Percentiles rank a stretch among this genome's conserved stretches.
phyloP scores from a whole-genome alignment of 2,797 vertebrate species.

The Eremophila alpestris region DNA sequence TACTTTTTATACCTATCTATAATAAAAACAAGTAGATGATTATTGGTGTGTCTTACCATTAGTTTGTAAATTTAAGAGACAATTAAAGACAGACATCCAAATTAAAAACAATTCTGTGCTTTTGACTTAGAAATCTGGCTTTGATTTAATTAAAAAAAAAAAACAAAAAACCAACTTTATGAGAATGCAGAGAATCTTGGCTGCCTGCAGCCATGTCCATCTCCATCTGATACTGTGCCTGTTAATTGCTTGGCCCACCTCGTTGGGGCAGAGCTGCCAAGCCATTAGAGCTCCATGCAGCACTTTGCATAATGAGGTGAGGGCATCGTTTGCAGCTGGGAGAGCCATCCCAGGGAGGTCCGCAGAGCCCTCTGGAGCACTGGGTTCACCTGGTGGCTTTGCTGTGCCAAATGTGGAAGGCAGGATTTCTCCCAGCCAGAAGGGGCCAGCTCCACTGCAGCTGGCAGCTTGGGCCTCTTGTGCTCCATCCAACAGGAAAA shows the following conservation, averaged over 20 bases:
- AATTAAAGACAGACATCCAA: not conserved
- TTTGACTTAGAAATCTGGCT: not conserved
- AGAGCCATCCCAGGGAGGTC: not conserved
- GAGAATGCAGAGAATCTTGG: not conserved
- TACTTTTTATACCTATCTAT: not conserved
- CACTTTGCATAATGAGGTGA: not conserved
- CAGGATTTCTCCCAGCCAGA: slow-evolving; percentile 30
- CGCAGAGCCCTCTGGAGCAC: not conserved
- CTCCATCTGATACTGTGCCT: not conserved
- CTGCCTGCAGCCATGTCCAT: not conserved
- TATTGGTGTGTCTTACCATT: not conserved
- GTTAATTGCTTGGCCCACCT: not conserved
- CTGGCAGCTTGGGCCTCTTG: slow-evolving; percentile 32
- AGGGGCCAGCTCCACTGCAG: slow-evolving; percentile 22
- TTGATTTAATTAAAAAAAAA: not conserved
- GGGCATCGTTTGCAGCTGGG: not conserved
- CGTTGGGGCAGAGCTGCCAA: not conserved
- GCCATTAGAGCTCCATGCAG: not conserved
- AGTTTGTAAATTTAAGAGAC: not conserved
- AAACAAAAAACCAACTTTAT: not conserved
- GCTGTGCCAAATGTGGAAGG: not conserved
- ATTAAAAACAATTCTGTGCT: not conserved
- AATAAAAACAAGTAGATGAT: not conserved
- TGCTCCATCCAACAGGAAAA: not conserved
- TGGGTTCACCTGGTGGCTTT: slow-evolving; percentile 13